Conservation (phyloP, 2,797 vertebrate genomes). For the Cottoperca gobio region DNA sequence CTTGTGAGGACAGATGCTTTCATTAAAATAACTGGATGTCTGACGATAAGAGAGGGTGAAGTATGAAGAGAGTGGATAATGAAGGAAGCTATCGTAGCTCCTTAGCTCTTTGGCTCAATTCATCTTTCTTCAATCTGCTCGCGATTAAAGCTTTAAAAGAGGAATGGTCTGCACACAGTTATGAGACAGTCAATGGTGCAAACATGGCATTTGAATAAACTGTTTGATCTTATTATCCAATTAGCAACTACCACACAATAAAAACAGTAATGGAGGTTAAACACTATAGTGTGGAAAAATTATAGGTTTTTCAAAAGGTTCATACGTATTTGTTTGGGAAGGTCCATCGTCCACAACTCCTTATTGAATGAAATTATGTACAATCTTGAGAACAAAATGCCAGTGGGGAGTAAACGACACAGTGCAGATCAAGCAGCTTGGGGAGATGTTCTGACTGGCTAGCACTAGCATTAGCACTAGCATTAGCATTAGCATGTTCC, state of each 20-base stretch:
- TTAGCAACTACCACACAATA: no score
- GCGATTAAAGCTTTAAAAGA: no score
- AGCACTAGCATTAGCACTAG: no score
- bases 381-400: background rate
- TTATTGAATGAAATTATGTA: background rate
- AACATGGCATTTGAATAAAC: background rate
- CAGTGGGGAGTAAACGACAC: background rate
- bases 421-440: background rate
- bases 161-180: background rate
- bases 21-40: conserved; percentile 19
- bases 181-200: background rate
- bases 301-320: no score
- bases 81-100: background rate
- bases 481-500: background rate
- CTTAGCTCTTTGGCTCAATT: background rate
- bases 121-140: background rate
- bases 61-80: background rate
- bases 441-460: background rate
- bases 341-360: no score
- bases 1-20: conserved; percentile 20
- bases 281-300: no score
- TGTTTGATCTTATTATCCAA: background rate
- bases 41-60: background rate
- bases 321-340: background rate
- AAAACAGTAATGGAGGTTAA: no score